Evolutionary conservation across 2,888 invertebrate species (phyloP), one percentile per base, ranked within the genome.

Genomic region (Ichneumoninae sp.): DNA sequence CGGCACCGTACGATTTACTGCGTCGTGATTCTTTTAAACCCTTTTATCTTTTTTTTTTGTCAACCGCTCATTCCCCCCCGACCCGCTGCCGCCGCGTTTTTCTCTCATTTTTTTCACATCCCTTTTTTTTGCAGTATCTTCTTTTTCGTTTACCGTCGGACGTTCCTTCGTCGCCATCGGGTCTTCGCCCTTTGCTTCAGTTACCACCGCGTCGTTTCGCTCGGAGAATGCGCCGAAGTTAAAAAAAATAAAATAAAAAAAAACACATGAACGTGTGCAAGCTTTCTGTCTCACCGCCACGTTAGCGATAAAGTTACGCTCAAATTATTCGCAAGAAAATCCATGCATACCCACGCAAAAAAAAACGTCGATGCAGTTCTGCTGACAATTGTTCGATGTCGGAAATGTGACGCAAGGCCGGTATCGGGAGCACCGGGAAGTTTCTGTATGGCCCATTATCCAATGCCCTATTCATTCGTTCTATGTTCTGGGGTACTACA

Each of bases 1-100:
- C 70, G 68, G 68, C 78, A 76, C 69, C 60, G 74, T 76, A 66
- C 75, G 75, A 88, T 86, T 88, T 87, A 88, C 83, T 54, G 83
- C 77, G 50, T 54, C 69, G 81, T 77, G 78, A 82, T 82, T 85
- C 84, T 78, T 81, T 81, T 73, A 40, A 63, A 70, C 81, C 69
- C 33, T 22, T 57, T 47, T 47, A 50, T 57, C 75, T 36, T 60
- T 57, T 65, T n/a, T 70, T 77, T 66, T 47, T 5, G 30, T 10
- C 66, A 8, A 40, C 19, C 22, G 36, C 22, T 33, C 63, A 4
- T 26, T 69, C n/a, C n/a, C 60, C 54, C n/a, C 47, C 63, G 10
- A 33, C 30, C 50, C 65, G 19, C 30, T 30, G 26, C 19, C 80
- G 30, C 57, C 66, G 33, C 69, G 77, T 80, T 66, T 65, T 83